Evolutionary conservation across 2,113 vertebrate species (phyloP), one percentile per base, ranked within the genome.

Genomic region (Rynchops niger): DNA sequence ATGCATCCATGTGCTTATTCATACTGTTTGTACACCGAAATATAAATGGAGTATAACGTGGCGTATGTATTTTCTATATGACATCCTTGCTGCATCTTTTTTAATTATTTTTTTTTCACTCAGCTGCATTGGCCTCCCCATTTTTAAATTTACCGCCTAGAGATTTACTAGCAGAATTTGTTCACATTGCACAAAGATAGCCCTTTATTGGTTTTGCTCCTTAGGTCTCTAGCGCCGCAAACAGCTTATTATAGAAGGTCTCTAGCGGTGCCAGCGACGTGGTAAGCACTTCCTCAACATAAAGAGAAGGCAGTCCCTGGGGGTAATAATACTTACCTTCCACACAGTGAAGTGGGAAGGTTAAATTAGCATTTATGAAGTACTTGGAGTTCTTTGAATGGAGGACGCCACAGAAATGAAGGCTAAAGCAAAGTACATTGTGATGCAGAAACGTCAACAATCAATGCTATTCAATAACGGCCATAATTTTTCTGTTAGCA

Each of bases 311-410:
- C 56, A 84, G 19, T 49, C 5, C 12, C 43, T 63, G 50, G 30
- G 50, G 30, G 19, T 53, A 91, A 43, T 84, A 93, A 92, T 55
- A 50, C 47, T 58, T 52, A 81, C 0, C 4, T 88, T 88, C 55
- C 69, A 61, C 26, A 58, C 43, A 72, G 80, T 47, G 82, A 45
- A 78, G 19, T n/a, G 4, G 4, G 47, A 56, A 79, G 61, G 65
- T 59, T 87, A 91, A 95, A 93, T 95, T 91, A 93, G 49, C 25
- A 49, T 74, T 73, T 90, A 38, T 88, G 25, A 78, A 92, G 47
- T 14, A 71, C 50, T 62, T 84, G 36, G 65, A 89, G 61, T 29
- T 79, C 77, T 93, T 52, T 76, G 80, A 95, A 86, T 79, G 59
- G 27, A 91, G 53, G n/a, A 70, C 0, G 7, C 38, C 43, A 34